Evolutionary conservation across 2,113 vertebrate genomes (phyloP), one percentile per base, ranked within the genome.

Genomic region (Connochaetes taurinus): DNA sequence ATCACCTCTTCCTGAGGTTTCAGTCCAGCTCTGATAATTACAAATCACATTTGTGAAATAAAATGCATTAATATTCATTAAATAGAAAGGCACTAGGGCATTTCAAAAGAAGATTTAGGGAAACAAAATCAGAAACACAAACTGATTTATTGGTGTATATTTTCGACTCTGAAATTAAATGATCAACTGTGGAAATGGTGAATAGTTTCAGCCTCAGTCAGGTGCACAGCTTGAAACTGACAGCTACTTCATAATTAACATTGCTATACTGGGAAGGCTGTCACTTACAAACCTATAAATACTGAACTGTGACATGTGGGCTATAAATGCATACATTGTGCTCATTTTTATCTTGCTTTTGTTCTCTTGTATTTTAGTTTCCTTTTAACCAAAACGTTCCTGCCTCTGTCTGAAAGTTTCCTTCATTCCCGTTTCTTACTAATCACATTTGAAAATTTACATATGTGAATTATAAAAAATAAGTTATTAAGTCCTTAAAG

Each of bases 241-340:
- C 74, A 96, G 87, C 53, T n/a, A 83, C 80, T 87, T 97, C 14
- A 1, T 84, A 87, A 95, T 94, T 98, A 91, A 62, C 87, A 88
- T 87, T 33, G 89, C 93, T 98, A 50, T 94, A n/a, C 84, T 92
- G 60, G 95, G 96, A 97, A 96, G 52, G 71, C 53, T 71, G 87
- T 93, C 88, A 90, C 87, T 90, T 78, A 94, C 89, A 92, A 93
- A 87, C 64, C 95, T 96, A 98, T 94, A 97, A 97, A 97, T 97
- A 97, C 76, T 60, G 31, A 93, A 47, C 84, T 86, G 87, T 86
- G 90, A 92, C 84, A 90, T 94, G 96, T 60, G 53, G 78, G 57
- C 95, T 97, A 93, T 97, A 97, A 97, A 97, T 95, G 89, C 74
- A 98, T 93, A 53, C 0, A 7, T 57, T 84, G 60, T 53, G 57